phyloP scores from a whole-genome alignment of 2,888 invertebrate species.

The Zygogramma bicolorata region DNA sequence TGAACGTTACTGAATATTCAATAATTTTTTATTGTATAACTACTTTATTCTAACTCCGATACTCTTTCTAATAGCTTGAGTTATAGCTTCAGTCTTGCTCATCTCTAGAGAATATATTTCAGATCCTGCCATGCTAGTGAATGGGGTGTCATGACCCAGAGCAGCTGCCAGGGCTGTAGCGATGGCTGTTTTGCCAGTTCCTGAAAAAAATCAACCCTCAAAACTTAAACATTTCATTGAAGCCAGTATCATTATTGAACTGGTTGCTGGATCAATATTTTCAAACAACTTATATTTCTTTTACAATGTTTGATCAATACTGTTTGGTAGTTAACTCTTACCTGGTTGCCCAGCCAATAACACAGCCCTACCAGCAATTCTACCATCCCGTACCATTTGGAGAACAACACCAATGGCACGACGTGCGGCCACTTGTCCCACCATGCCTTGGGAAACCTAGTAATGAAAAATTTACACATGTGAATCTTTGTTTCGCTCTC shows the following conservation, averaged over 20 bases:
- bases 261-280: too few relatives aligned
- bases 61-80: conserved; percentile 96
- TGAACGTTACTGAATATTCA: conserved; percentile 16
- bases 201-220: too few relatives aligned
- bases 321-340: too few relatives aligned
- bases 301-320: conserved; percentile 48
- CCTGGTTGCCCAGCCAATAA: conserved; percentile 96
- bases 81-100: conserved; percentile 98
- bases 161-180: conserved; percentile 97
- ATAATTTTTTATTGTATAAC: neutral
- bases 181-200: conserved; percentile 96
- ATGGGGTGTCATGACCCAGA: conserved; percentile 94
- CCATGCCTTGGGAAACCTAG: conserved; percentile 94
- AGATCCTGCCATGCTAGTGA: conserved; percentile 98
- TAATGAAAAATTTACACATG: too few relatives aligned
- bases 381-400: conserved; percentile 98
- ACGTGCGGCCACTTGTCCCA: conserved; percentile 92
- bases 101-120: conserved; percentile 99
- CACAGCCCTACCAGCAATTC: conserved; percentile 96
- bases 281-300: neutral
- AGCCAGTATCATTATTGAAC: too few relatives aligned
- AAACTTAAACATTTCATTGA: too few relatives aligned
- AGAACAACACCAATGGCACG: conserved; percentile 95
- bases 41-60: conserved; percentile 86
- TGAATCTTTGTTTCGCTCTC: too few relatives aligned